Evolutionary conservation across 2,888 invertebrate species (phyloP).

Genomic region (Thymelicus lineola): DNA sequence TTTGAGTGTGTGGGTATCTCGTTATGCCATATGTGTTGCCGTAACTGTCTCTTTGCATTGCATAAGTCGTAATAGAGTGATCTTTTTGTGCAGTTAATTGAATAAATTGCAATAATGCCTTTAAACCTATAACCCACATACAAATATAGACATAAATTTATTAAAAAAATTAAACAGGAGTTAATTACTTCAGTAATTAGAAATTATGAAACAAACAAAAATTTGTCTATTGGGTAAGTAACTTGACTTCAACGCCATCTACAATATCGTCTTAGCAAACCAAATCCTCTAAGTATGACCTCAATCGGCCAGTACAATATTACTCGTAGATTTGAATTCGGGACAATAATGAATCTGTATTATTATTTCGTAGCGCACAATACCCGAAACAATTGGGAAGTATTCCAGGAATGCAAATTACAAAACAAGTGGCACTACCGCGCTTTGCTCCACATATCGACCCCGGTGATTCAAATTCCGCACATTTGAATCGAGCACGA

Average conservation of each 20-base stretch:
- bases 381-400: constrained; percentile 12
- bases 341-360: no score
- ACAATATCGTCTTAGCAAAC: no score
- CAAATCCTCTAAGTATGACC: no score
- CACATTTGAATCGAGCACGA: constrained; percentile 51
- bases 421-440: constrained; percentile 23
- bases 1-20: not conserved
- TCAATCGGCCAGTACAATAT: no score
- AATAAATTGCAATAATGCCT: constrained; percentile 8
- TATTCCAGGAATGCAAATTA: constrained; percentile 13
- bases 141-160: no score
- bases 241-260: no score
- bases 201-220: no score
- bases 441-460: constrained; percentile 47
- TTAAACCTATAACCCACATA: not conserved
- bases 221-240: no score
- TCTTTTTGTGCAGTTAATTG: constrained; percentile 11
- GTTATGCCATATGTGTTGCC: constrained; percentile 3
- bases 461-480: constrained; percentile 56
- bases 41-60: not conserved
- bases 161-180: no score
- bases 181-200: no score
- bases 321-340: no score
- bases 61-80: constrained; percentile 9
- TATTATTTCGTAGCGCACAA: not conserved